These are phyloP conservation scores for Meteorus cinctellus DNA, from an alignment of 2,888 invertebrate species.

Conservation along the genomic window DNA sequence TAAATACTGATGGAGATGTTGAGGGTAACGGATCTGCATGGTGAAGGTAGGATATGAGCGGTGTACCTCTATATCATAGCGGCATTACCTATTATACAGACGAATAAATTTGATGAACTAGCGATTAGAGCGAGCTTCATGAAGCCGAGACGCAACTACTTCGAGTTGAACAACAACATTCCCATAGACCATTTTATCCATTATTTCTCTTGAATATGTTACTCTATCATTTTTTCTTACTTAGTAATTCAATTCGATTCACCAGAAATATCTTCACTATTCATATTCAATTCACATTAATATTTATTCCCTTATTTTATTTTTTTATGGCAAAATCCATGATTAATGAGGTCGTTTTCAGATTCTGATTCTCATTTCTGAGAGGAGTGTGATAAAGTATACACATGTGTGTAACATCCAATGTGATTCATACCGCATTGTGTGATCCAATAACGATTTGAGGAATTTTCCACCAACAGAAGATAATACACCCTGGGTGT, in stretches of 20 bases:
- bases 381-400: neutral
- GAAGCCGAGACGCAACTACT: slow-evolving; percentile 42
- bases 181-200: neutral
- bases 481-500: too few species aligned
- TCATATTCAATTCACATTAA: neutral
- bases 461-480: neutral
- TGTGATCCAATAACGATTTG: too few species aligned
- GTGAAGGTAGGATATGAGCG: neutral
- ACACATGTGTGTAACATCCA: neutral
- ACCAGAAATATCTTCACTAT: neutral
- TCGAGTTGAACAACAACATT: neutral
- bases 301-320: neutral
- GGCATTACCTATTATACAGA: slow-evolving; percentile 39
- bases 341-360: slow-evolving; percentile 22
- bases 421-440: too few species aligned
- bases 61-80: neutral
- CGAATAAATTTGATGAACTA: slow-evolving; percentile 61
- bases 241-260: slow-evolving; percentile 1
- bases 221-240: too few species aligned
- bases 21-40: slow-evolving; percentile 41
- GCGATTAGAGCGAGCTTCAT: slow-evolving; percentile 58
- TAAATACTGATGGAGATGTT: slow-evolving; percentile 29
- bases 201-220: neutral
- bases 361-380: neutral
- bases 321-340: slow-evolving; percentile 27